Evolutionary conservation across 2,797 vertebrate species (phyloP), one percentile per base, ranked within the genome.

Genomic region (Coccyzus lansbergi): DNA sequence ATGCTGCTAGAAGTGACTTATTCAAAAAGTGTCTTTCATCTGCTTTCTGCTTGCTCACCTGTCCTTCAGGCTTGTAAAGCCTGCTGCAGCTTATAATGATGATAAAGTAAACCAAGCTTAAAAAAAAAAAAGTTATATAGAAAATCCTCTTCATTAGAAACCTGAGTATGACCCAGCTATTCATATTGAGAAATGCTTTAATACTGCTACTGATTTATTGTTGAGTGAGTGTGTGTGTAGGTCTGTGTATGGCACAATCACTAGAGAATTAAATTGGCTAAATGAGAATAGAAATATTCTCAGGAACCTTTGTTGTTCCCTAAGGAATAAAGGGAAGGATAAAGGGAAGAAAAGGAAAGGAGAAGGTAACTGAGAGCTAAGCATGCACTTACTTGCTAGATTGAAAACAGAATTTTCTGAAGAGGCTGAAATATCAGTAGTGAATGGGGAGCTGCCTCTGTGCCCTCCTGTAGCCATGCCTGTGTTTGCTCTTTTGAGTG

Each of bases 141-240:
- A 94, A 91, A 95, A 85, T 65, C 58, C 42, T 75, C 59, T 93
- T 96, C 51, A 62, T 96, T 92, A 86, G 58, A 29, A 89, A 52
- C 16, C 48, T 38, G 21, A 78, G 53, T 56, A 38, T 89, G 46
- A 42, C 67, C 29, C 34, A 48, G 46, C 22, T 90, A 75, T 78
- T 87, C 53, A 18, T 83, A 81, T 4, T 88, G 69, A 77, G 69
- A 91, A 88, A 62, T 26, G 8, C n/a, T 83, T 94, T 83, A 86
- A 29, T 68, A 33, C 29, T 87, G 29, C 33, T 68, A 46, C 53
- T 36, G 65, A 55, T 93, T 71, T 78, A 64, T 38, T 81, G 58
- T 72, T 75, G 51, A 74, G 51, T 48, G 69, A 60, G 33, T 11
- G 12, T 56, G 12, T 56, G n/a, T 64, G 64, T 68, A 74, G 28